Conservation (phyloP, 2,797 vertebrate species). For the Lacerta bilineata region DNA sequence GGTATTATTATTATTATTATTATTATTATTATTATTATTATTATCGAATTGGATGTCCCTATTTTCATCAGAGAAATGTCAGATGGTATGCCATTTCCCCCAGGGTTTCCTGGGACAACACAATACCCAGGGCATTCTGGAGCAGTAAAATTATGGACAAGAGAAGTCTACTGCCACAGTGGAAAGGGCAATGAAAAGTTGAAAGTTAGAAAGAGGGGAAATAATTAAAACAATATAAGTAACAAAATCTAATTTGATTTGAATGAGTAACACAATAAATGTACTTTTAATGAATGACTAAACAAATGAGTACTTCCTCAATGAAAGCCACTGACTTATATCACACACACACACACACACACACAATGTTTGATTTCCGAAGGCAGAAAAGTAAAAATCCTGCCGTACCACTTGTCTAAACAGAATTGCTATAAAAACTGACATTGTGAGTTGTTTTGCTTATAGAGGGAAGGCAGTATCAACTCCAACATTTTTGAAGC, state of each 20-base stretch:
- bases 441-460: slow-evolving; percentile 16
- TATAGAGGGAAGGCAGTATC: not conserved
- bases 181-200: not conserved
- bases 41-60: too few relatives aligned
- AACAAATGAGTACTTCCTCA: not conserved
- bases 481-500: not conserved
- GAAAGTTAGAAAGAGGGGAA: not conserved
- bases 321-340: not conserved
- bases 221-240: not conserved
- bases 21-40: too few relatives aligned
- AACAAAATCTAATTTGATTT: not conserved
- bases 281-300: not conserved
- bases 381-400: slow-evolving; percentile 28
- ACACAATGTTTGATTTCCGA: slow-evolving; percentile 40
- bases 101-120: too few relatives aligned
- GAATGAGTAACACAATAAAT: not conserved
- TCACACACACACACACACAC: too few relatives aligned
- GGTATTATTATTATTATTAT: too few relatives aligned
- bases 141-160: too few relatives aligned
- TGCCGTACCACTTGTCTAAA: slow-evolving; percentile 21
- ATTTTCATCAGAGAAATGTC: too few relatives aligned
- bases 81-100: not conserved
- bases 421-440: not conserved
- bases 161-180: not conserved
- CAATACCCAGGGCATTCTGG: not conserved